Evolutionary conservation across 2,888 invertebrate genomes (phyloP), one percentile per base, ranked within the genome.

Genomic region (Tipula unca): DNA sequence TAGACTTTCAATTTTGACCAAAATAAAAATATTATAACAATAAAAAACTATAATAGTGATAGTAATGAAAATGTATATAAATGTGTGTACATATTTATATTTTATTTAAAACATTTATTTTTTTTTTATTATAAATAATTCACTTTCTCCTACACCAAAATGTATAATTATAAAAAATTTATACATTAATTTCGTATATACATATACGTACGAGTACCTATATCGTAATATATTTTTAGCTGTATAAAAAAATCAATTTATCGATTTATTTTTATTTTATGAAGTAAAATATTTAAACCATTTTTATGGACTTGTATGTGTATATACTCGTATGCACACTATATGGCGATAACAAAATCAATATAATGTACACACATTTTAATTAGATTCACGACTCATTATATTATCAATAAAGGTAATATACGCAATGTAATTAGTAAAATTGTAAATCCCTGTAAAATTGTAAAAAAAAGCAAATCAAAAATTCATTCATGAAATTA

Each of bases 141-240:
- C 69, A 69, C 69, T 69, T 69, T 69, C 69, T 69, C 69, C 69
- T 69, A 69, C 69, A 69, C 69, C 69, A 69, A 69, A 69, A 69
- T 25, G 25, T 69, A 69, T 69, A 69, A 69, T 69, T 69, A 69
- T 69, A 69, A 69, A 69, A 69, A 69, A 10, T 69, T 48, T 48
- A 48, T 48, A 48, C 48, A 48, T n/a, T n/a, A n/a, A n/a, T n/a
- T n/a, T n/a, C n/a, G n/a, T n/a, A n/a, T n/a, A n/a, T n/a, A n/a
- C n/a, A 17, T 39, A n/a, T 69, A 10, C 25, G 69, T 69, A 69
- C 25, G 25, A 8, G 5, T 32, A 32, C 32, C n/a, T n/a, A n/a
- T n/a, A n/a, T n/a, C n/a, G n/a, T n/a, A 32, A 32, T 1, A 10
- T 69, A 10, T 25, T 69, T 69, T 69, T 69, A 69, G 69, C 69